These are phyloP conservation scores for Thalassaphorura encarpata DNA, from an alignment of 1,140 invertebrate species.

Conservation along the genomic window DNA sequence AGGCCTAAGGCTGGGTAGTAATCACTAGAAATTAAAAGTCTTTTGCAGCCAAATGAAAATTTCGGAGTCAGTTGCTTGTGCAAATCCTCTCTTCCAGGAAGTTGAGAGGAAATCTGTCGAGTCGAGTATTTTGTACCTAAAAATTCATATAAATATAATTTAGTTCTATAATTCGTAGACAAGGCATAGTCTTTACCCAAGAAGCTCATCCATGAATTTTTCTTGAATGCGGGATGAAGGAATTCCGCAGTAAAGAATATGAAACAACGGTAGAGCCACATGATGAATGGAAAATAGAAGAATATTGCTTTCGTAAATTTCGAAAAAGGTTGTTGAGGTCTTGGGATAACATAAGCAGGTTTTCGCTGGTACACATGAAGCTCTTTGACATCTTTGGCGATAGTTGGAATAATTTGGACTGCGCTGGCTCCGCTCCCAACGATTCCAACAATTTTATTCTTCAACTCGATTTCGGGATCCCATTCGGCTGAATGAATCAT, in stretches of 20 bases:
- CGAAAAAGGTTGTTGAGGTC: slow-evolving; percentile 7
- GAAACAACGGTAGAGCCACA: background rate
- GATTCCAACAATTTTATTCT: slow-evolving; percentile 17
- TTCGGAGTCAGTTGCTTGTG: slow-evolving; percentile 1
- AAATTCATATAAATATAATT: background rate
- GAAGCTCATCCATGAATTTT: background rate
- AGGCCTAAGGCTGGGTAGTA: slow-evolving; percentile 1
- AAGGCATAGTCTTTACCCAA: background rate
- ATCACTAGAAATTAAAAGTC: background rate
- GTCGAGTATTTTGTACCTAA: background rate
- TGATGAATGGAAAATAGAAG: slow-evolving; percentile 1
- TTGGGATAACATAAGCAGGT: slow-evolving; percentile 10
- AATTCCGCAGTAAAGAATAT: slow-evolving; percentile 6
- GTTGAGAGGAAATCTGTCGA: background rate
- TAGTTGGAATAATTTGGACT: slow-evolving; percentile 23
- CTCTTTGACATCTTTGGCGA: slow-evolving; percentile 18
- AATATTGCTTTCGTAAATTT: background rate
- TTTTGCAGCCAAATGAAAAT: slow-evolving; percentile 10
- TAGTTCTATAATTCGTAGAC: background rate
- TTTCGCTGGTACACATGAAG: slow-evolving; percentile 21
- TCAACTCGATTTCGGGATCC: slow-evolving; percentile 7
- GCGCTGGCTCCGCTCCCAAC: slow-evolving; percentile 22
- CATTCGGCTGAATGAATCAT: slow-evolving; percentile 22
- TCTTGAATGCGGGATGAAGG: background rate
- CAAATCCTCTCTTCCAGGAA: background rate